Evolutionary conservation across 2,797 vertebrate species (phyloP).

Genomic region (Amphiprion clarkii): DNA sequence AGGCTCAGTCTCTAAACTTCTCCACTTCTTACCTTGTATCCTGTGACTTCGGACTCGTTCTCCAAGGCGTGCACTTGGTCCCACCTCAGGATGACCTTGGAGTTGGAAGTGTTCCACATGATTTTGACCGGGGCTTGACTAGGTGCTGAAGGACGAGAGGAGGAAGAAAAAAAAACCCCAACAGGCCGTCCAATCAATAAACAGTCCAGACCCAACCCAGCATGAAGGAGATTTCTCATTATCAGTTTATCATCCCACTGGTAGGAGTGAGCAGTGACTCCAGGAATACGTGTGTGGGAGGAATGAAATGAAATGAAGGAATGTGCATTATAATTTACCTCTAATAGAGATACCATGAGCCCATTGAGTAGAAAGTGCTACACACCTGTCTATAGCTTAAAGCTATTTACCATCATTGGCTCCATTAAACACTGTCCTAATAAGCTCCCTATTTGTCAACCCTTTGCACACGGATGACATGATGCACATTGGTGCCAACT

Average conservation of each 20-base stretch:
- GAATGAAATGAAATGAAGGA: slow-evolving; percentile 7
- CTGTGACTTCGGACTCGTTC: slow-evolving; percentile 97
- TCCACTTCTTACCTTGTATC: slow-evolving; percentile 90
- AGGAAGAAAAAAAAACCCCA: slow-evolving; percentile 43
- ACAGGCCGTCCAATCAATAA: slow-evolving; percentile 57
- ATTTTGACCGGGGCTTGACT: slow-evolving; percentile 96
- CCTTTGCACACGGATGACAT: neutral
- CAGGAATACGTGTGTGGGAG: slow-evolving; percentile 4
- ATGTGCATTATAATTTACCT: neutral
- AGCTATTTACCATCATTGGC: neutral
- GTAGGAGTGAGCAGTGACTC: slow-evolving; percentile 45
- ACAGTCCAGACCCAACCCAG: slow-evolving; percentile 57
- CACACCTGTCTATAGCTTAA: slow-evolving; percentile 3
- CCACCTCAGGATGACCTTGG: slow-evolving; percentile 97
- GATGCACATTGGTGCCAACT: neutral
- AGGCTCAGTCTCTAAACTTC: neutral
- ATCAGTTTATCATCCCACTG: slow-evolving; percentile 62
- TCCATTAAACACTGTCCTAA: neutral
- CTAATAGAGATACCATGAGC: neutral
- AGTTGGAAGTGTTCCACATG: slow-evolving; percentile 95
- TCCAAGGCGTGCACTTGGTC: slow-evolving; percentile 96
- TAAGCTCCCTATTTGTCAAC: neutral
- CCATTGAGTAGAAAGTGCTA: slow-evolving; percentile 9
- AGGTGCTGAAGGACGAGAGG: slow-evolving; percentile 83
- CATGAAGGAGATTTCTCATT: slow-evolving; percentile 70